Base-by-base conservation (phyloP, 2,888 invertebrate genomes). In the Dynastes grantii region DNA sequence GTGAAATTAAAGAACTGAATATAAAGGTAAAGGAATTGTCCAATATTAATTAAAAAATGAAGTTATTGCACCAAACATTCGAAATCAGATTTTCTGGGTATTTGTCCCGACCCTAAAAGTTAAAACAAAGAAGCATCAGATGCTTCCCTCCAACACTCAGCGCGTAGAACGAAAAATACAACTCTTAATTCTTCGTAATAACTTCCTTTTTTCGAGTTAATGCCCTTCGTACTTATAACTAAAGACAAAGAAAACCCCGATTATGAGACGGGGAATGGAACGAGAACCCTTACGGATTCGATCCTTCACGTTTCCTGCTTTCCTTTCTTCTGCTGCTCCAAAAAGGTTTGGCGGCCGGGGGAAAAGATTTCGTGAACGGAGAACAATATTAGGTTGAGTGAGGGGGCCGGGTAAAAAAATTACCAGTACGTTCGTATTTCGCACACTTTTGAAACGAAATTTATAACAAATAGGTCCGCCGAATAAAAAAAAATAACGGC, bases 371-470 rank as follows among this genome's bases (percentile, higher is more conserved):
- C 58, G 58, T 27, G 40, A 58, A 58, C 58, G 22, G 55, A 40
- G 11, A 40, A 55, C 58, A 73, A 73, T 73, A 73, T 73, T 73
- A 73, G 40, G 40, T 40, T 73, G 58, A 73, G 40, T 40, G 40
- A 51, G 58, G 58, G 40, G 40, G 22, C 22, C 6, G 40, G 45
- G 45, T 1, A 45, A 71, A 71, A 73, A 73, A 73, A 73, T 73
- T 58, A 58, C 58, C 58, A 40, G 58, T 16, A 40, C 55, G 55
- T 61, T 58, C 73, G 73, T 58, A 73, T 73, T 73, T 58, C 55
- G 40, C 55, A 58, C 58, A 58, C 73, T 58, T 73, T 58, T 73
- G 51, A 58, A 73, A 58, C 51, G 55, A 73, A 73, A 73, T 73
- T 73, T 73, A 73, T 73, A 73, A 73, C 73, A 73, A 73, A 73